Base-by-base conservation (phyloP, 2,113 vertebrate species). In the Seriola rivoliana region DNA sequence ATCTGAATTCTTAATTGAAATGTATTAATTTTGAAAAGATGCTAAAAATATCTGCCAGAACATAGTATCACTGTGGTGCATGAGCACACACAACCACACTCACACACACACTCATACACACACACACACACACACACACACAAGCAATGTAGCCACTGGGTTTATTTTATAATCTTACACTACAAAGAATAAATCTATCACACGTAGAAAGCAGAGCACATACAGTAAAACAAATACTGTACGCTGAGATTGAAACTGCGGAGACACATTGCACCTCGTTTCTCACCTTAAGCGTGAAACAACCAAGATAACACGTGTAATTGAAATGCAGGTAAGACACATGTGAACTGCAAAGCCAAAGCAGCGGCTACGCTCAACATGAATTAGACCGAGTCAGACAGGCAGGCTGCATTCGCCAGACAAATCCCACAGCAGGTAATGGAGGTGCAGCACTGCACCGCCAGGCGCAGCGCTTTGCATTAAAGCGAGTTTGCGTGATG, bases 1-100 rank as follows among this genome's bases (percentile, higher is more conserved):
- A 75, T 79, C 79, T 80, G 72, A 89, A 92, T 91, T 86, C 83
- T 76, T 89, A 87, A 90, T 91, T 78, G 80, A 90, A 89, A 86
- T 21, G 44, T 80, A 82, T 91, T 73, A 25, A 86, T 89, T 82
- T 86, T 67, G 32, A 84, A 85, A 69, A 78, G 85, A 67, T 13
- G 19, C 82, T 84, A 89, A 92, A 93, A 89, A 90, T 88, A 88
- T 57, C 86, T 67, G 46, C 60, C 65, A 79, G 58, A 79, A 58
- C 58, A 44, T 13, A 19, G 40, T 13, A 70, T 76, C 70, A 50
- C 80, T 66, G 76, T 46, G 64, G 68, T 71, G 84, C 72, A 58
- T 23, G 40, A 71, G 38, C 63, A 44, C 32, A 36, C 46, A 36
- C 46, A 58, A n/a, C 50, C 55, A 42, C 32, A 65, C 25, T 44